phyloP scores from a whole-genome alignment of 2,888 invertebrate genomes.

The Heliconius ismenius region DNA sequence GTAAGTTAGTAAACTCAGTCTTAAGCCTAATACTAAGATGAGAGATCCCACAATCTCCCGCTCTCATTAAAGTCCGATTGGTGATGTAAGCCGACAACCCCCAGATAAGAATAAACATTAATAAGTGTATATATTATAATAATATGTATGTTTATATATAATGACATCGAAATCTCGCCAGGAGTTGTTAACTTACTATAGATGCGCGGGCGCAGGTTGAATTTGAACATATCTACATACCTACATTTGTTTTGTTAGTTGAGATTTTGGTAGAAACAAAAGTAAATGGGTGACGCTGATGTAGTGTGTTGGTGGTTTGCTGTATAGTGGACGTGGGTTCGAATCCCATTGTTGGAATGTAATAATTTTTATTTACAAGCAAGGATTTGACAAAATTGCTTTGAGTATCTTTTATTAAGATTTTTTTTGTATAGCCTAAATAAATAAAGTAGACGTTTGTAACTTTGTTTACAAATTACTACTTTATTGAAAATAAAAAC shows the following conservation, averaged over 20 bases:
- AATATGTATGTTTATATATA: slow-evolving; percentile 3
- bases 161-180: slow-evolving; percentile 40
- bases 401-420: not conserved
- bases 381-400: not conserved
- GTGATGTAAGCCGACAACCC: slow-evolving; percentile 49
- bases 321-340: not conserved
- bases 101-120: slow-evolving; percentile 34
- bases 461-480: too few species aligned
- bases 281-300: not conserved
- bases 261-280: not conserved
- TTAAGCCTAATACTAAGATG: slow-evolving; percentile 45
- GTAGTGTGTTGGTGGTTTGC: not conserved
- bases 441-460: not conserved
- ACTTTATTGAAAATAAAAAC: too few species aligned
- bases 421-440: not conserved
- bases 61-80: slow-evolving; percentile 53
- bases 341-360: not conserved
- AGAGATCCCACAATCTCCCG: slow-evolving; percentile 51
- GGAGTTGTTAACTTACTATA: slow-evolving; percentile 50
- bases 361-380: not conserved
- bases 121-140: slow-evolving; percentile 13
- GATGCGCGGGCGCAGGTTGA: slow-evolving; percentile 49
- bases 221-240: slow-evolving; percentile 45
- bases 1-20: slow-evolving; percentile 44
- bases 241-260: slow-evolving; percentile 4